Conservation (phyloP, 2,797 vertebrate genomes). For the Streptopelia turtur region DNA sequence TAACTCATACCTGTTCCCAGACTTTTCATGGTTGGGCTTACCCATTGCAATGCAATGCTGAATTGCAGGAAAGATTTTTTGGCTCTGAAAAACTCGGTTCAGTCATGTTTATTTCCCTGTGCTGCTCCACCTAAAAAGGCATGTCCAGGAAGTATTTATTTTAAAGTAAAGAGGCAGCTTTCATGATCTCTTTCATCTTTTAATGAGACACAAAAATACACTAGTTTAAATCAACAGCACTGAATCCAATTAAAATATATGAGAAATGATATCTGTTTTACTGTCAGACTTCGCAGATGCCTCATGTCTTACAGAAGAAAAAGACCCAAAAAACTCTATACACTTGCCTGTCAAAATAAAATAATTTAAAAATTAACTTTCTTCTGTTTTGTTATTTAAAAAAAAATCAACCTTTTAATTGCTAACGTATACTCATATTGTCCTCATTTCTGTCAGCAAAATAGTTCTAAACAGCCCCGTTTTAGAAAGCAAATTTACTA, state of each 20-base stretch:
- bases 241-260: slow-evolving; percentile 21
- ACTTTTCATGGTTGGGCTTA: not conserved
- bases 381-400: slow-evolving; percentile 16
- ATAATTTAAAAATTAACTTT: slow-evolving; percentile 53
- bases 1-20: not conserved
- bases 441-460: slow-evolving; percentile 50
- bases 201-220: slow-evolving; percentile 44
- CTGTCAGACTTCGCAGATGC: slow-evolving; percentile 11
- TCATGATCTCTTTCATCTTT: slow-evolving; percentile 55
- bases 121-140: not conserved
- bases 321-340: not conserved
- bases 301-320: not conserved
- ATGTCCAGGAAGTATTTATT: slow-evolving; percentile 53
- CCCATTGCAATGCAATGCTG: not conserved
- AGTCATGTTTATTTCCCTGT: slow-evolving; percentile 9
- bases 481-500: slow-evolving; percentile 53
- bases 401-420: slow-evolving; percentile 33
- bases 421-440: slow-evolving; percentile 19
- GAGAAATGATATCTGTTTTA: not conserved
- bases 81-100: not conserved
- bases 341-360: slow-evolving; percentile 34
- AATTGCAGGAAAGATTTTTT: not conserved
- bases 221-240: not conserved
- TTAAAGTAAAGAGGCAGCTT: slow-evolving; percentile 41
- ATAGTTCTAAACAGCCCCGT: slow-evolving; percentile 13